A percentile compares a stretch with the other conserved stretches of the same genome.
Conservation (phyloP, 2,888 invertebrate species). For the Drosophila merina region DNA sequence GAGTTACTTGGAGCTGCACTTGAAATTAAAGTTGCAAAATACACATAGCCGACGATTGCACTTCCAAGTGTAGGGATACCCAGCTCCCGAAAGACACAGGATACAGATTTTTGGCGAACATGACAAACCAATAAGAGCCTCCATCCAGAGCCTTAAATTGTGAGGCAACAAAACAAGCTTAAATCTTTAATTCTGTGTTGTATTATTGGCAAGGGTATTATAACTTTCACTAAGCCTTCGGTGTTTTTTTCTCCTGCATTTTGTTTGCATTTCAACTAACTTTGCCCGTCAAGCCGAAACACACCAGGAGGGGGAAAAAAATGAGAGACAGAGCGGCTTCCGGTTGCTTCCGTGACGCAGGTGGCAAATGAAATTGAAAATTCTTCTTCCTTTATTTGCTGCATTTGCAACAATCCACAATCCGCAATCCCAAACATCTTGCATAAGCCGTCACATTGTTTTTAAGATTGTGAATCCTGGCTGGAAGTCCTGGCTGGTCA, state of each 20-base stretch:
- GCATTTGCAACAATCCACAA: neutral
- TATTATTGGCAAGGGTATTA: constrained; percentile 4
- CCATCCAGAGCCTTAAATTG: neutral
- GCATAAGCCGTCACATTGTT: constrained; percentile 23
- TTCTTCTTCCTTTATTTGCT: constrained; percentile 38
- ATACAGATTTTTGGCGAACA: neutral
- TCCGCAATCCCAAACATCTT: constrained; percentile 2
- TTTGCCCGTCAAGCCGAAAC: constrained; percentile 49
- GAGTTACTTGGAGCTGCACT: constrained; percentile 41
- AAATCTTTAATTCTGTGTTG: neutral
- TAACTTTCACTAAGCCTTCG: neutral
- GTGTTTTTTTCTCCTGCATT: neutral
- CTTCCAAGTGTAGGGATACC: constrained; percentile 6
- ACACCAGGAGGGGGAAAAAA: neutral
- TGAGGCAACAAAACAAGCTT: neutral
- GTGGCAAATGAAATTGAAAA: constrained; percentile 67
- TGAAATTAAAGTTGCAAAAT: constrained; percentile 43
- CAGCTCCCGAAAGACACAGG: neutral
- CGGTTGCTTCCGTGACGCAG: constrained; percentile 45
- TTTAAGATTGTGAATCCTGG: neutral
- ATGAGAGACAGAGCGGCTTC: neutral
- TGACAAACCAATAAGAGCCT: neutral
- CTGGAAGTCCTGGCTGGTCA: neutral
- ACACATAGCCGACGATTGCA: constrained; percentile 59
- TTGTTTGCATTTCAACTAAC: constrained; percentile 30